A percentile compares a stretch with the other conserved stretches of the same genome.
These are phyloP conservation scores for Opisthocomus hoazin DNA, from an alignment of 2,113 vertebrate genomes.

Conservation along the genomic window DNA sequence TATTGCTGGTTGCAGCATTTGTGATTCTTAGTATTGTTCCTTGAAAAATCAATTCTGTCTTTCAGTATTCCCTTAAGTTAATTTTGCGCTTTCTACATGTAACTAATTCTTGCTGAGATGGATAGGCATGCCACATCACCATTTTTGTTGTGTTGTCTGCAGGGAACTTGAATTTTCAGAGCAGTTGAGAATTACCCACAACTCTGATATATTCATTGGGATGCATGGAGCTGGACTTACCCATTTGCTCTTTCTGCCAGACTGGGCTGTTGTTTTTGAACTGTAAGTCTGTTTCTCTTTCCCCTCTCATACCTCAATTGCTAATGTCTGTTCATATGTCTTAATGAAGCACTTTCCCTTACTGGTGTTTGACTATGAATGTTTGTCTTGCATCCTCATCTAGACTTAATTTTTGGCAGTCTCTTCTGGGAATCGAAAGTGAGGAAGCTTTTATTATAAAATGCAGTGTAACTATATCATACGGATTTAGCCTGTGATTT, in stretches of 20 bases:
- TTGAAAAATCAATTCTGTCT: neutral
- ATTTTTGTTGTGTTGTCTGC: neutral
- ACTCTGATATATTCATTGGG: slow-evolving; percentile 97
- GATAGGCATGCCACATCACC: neutral
- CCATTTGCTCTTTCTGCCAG: slow-evolving; percentile 94
- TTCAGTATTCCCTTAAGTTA: neutral
- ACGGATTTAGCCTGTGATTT: neutral
- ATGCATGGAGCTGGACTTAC: slow-evolving; percentile 97
- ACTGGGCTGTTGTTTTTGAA: slow-evolving; percentile 97
- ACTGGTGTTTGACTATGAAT: neutral
- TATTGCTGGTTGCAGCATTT: neutral
- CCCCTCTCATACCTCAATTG: neutral
- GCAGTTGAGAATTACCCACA: slow-evolving; percentile 89
- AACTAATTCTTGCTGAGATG: neutral
- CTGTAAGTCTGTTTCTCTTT: slow-evolving; percentile 78
- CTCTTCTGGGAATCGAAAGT: neutral
- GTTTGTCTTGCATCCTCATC: neutral
- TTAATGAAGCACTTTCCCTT: neutral
- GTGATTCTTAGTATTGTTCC: neutral
- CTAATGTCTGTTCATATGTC: neutral
- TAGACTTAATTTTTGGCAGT: neutral
- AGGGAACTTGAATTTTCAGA: slow-evolving; percentile 90
- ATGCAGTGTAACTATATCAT: neutral
- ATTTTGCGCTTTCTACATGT: neutral
- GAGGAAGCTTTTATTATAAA: neutral